Percentiles rank a stretch among this genome's conserved stretches.
These are phyloP conservation scores for Calidris pugnax DNA, from an alignment of 2,113 vertebrate species.

Conservation along the genomic window DNA sequence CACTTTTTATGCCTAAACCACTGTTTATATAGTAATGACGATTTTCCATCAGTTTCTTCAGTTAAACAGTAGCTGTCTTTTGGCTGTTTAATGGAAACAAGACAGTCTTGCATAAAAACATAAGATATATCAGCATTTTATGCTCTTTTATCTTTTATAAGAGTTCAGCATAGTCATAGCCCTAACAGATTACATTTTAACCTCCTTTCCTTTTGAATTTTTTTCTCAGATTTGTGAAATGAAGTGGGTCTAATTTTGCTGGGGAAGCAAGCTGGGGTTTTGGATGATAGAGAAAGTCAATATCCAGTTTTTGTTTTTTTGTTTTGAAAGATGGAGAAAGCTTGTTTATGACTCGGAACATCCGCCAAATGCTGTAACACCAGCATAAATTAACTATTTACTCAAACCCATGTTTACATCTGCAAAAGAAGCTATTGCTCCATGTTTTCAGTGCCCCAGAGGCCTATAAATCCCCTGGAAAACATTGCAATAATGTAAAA, in stretches of 20 bases:
- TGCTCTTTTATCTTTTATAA: background rate
- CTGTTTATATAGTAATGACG: constrained; percentile 43
- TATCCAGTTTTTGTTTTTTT: background rate
- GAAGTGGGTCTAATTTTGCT: background rate
- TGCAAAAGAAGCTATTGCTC: constrained; percentile 20
- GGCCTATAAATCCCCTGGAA: constrained; percentile 40
- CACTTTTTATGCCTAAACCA: constrained; percentile 36
- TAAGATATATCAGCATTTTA: background rate
- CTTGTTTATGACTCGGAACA: constrained; percentile 24
- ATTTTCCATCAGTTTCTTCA: constrained; percentile 54
- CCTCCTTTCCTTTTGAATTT: background rate
- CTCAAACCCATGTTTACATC: constrained; percentile 18
- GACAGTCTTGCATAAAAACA: constrained; percentile 2
- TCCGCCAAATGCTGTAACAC: constrained; percentile 7
- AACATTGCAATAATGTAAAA: constrained; percentile 26
- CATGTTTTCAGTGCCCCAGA: constrained; percentile 23
- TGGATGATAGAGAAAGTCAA: background rate
- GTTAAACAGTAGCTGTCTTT: constrained; percentile 49
- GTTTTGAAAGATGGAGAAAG: constrained; percentile 1
- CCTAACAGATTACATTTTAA: background rate
- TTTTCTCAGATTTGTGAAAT: background rate
- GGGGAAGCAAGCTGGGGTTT: background rate
- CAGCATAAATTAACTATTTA: constrained; percentile 55
- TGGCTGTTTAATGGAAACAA: constrained; percentile 28
- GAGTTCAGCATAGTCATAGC: background rate